phyloP scores from a whole-genome alignment of 2,113 vertebrate species.

The Periophthalmus modestus region DNA sequence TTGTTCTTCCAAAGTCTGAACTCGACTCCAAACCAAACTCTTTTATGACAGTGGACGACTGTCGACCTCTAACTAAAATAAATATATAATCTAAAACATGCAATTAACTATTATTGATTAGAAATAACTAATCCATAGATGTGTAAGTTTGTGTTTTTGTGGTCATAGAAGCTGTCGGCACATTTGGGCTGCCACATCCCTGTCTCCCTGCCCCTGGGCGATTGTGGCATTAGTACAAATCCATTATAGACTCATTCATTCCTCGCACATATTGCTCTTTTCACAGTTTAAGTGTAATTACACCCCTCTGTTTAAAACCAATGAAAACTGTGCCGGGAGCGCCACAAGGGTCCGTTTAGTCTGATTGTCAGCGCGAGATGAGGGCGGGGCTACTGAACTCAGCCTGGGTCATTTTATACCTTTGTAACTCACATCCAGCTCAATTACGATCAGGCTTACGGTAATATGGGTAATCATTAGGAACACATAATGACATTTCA shows the following conservation, averaged over 20 bases:
- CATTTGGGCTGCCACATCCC: no score
- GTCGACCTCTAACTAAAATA: neutral
- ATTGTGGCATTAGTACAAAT: neutral
- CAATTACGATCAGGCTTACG: slow-evolving; percentile 54
- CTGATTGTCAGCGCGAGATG: slow-evolving; percentile 6
- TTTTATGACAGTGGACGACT: no score
- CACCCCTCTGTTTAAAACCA: slow-evolving; percentile 38
- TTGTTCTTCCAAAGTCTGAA: neutral
- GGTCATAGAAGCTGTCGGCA: no score
- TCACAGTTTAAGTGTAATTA: slow-evolving; percentile 51
- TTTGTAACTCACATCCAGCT: slow-evolving; percentile 57
- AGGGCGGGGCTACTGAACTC: slow-evolving; percentile 24
- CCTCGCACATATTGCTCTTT: slow-evolving; percentile 44
- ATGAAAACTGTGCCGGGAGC: slow-evolving; percentile 13
- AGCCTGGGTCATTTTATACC: slow-evolving; percentile 56
- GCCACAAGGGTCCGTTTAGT: slow-evolving; percentile 7
- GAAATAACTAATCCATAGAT: neutral
- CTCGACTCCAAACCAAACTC: neutral
- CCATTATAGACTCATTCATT: neutral
- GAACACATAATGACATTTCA: slow-evolving; percentile 69
- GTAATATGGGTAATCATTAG: slow-evolving; percentile 68
- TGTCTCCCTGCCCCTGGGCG: no score
- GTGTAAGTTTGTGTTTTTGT: no score
- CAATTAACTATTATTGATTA: neutral
- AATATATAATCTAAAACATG: no score